Conservation (phyloP, 1,140 invertebrate species). For the Drosophila serrata region DNA sequence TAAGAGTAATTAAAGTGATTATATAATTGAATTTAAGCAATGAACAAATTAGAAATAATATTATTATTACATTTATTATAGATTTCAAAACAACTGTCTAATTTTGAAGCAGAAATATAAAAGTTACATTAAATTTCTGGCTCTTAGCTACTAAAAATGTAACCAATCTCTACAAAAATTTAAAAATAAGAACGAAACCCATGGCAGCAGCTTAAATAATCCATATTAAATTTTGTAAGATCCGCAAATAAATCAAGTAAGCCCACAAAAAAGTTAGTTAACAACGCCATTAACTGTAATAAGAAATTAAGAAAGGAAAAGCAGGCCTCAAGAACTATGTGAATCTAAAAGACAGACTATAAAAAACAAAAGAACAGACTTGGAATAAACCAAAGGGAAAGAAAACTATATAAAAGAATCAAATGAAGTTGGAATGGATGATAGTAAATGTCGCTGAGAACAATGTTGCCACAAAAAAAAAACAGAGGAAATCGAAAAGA, state of each 20-base stretch:
- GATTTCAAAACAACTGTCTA: background rate
- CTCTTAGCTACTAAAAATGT: background rate
- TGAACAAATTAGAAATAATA: background rate
- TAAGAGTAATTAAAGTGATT: background rate
- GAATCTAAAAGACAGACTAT: slow-evolving; percentile 18
- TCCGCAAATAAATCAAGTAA: slow-evolving; percentile 22
- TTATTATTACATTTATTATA: too few relatives aligned
- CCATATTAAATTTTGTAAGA: slow-evolving; percentile 14
- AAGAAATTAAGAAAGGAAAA: slow-evolving; percentile 20
- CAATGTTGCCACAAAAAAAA: background rate
- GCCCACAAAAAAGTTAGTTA: slow-evolving; percentile 36
- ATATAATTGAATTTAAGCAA: background rate
- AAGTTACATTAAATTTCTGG: background rate
- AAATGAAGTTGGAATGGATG: slow-evolving; percentile 19
- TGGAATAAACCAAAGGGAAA: background rate
- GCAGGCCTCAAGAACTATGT: slow-evolving; percentile 26
- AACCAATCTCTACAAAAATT: background rate
- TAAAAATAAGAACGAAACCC: background rate
- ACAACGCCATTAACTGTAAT: slow-evolving; percentile 39
- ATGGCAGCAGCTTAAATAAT: background rate
- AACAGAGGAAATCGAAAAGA: slow-evolving; percentile 10
- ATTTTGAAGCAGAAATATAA: background rate
- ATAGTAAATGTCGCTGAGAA: slow-evolving; percentile 21
- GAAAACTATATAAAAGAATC: slow-evolving; percentile 11
- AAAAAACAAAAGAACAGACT: slow-evolving; percentile 15